A percentile compares a stretch with the other conserved stretches of the same genome.
phyloP scores from a whole-genome alignment of 1,140 invertebrate genomes.

The Liolophura sinensis region DNA sequence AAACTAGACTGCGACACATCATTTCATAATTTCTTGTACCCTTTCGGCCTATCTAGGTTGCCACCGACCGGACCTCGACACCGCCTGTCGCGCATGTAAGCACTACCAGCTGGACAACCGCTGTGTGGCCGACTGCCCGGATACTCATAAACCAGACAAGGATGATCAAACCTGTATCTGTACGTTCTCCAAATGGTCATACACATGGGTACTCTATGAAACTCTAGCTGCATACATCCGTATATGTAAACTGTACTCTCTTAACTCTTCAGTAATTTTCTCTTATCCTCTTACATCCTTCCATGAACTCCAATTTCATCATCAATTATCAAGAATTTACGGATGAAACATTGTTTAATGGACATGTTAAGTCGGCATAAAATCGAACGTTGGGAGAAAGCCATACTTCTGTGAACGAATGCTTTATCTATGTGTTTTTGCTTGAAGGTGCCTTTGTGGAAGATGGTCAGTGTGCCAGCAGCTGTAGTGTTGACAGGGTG shows the following conservation, averaged over 20 bases:
- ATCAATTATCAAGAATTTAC: no score
- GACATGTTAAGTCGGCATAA: no score
- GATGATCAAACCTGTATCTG: neutral
- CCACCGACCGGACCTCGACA: neutral
- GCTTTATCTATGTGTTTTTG: neutral
- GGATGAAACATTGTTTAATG: no score
- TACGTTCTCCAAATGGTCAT: neutral
- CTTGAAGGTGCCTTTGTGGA: neutral
- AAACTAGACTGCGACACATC: no score
- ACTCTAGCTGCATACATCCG: neutral
- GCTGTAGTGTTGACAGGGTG: neutral
- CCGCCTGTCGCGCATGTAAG: neutral
- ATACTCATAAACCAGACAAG: neutral
- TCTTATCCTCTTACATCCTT: neutral
- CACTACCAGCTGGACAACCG: neutral
- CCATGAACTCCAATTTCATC: no score
- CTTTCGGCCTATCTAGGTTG: neutral
- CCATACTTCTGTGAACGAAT: neutral
- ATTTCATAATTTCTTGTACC: no score
- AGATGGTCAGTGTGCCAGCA: neutral
- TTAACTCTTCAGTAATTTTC: neutral
- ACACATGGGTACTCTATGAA: neutral
- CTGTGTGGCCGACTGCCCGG: constrained; percentile 1
- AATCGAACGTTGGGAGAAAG: neutral
- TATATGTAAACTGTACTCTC: neutral